phyloP scores from a whole-genome alignment of 1,140 invertebrate species.

The Melipona quadrifasciata region DNA sequence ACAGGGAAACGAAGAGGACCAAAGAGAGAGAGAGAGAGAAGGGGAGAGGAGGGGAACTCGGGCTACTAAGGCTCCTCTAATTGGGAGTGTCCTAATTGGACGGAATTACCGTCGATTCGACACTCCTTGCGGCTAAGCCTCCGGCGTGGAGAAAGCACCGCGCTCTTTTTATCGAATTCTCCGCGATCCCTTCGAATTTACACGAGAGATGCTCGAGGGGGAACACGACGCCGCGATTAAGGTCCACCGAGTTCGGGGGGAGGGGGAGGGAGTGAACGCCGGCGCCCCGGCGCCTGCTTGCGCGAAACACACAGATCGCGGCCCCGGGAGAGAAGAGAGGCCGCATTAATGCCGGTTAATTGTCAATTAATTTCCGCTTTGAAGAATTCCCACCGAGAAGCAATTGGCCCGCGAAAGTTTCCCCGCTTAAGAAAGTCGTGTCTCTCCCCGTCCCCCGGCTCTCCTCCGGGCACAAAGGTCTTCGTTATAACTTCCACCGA shows the following conservation, averaged over 20 bases:
- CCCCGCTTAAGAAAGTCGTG: background rate
- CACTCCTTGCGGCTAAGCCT: slow-evolving; percentile 63
- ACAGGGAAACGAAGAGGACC: slow-evolving; percentile 11
- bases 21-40: background rate
- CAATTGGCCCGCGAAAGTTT: background rate
- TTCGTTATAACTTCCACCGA: slow-evolving; percentile 21
- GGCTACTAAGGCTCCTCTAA: slow-evolving; percentile 66
- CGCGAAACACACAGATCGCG: slow-evolving; percentile 46
- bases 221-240: slow-evolving; percentile 46
- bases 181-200: slow-evolving; percentile 60
- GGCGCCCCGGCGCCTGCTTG: slow-evolving; percentile 13
- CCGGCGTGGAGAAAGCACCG: slow-evolving; percentile 52
- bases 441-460: background rate
- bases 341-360: slow-evolving; percentile 59
- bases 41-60: slow-evolving; percentile 42
- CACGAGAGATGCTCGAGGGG: slow-evolving; percentile 49
- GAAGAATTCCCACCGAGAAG: slow-evolving; percentile 23
- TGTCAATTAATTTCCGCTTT: slow-evolving; percentile 64
- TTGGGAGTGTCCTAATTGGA: slow-evolving; percentile 75
- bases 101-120: slow-evolving; percentile 64
- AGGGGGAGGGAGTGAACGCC: no score
- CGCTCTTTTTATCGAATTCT: slow-evolving; percentile 62
- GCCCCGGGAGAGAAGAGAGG: no score
- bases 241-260: background rate
- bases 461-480: background rate